Evolutionary conservation across 92 coral and sea anemone genomes (phyloP), one percentile per base, ranked within the genome.

Genomic region (Bergia puertoricense): DNA sequence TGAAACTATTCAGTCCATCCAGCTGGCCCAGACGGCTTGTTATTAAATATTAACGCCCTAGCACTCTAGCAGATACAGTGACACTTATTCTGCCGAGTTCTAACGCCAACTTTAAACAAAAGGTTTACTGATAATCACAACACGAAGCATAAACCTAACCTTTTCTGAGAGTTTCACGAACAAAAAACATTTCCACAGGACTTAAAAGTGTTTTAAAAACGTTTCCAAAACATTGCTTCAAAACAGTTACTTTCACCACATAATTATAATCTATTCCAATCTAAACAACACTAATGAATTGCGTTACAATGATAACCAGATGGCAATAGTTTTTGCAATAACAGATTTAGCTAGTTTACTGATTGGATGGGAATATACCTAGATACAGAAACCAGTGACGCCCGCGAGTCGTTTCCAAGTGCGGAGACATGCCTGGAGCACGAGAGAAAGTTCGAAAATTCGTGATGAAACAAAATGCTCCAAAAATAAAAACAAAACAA

Each of bases 331-430:
- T 18, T 62, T 30, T 3, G 5, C 37, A 77, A 54, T 18, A 81
- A 37, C 48, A 81, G 5, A 10, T 15, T 36, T 0, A 71, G 37
- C 73, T 38, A 56, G 54, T 79, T 37, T 39, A 22, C 36, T 41
- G 76, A 83, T 37, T 45, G 85, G 74, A 16, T 30, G 30, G 74
- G 59, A 56, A 71, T 76, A 74, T 95, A 93, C 98, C 98, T 95
- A 95, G 87, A 69, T 93, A 95, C 42, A 93, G 92, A 87, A 95
- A 95, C 98, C 98, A 95, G 77, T 95, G 98, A 22, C 91, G 81
- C 38, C 98, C 98, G 23, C 90, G 93, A 75, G 93, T 93, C 67
- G 94, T 92, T 45, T 93, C 98, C 89, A 95, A 86, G 79, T 85
- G 88, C 50, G 94, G 98, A 54, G 96, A 81, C 65, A 92, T 50